These are phyloP conservation scores for Heliconius ethilla DNA, from an alignment of 2,888 invertebrate species.

Conservation along the genomic window DNA sequence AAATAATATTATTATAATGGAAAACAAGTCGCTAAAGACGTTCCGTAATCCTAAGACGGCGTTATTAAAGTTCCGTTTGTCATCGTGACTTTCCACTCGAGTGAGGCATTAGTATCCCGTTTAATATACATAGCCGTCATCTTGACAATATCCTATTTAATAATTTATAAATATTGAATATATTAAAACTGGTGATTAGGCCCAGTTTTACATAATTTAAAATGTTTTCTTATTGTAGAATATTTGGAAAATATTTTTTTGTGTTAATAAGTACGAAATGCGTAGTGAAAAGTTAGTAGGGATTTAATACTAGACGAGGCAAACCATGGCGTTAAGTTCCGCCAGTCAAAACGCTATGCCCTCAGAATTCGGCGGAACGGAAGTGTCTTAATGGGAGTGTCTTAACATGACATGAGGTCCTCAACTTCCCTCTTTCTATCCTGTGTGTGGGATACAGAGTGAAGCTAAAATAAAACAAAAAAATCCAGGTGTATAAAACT, in stretches of 20 bases:
- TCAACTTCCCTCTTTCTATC: too few species aligned
- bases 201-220: not conserved
- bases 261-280: too few species aligned
- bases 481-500: too few species aligned
- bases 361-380: not conserved
- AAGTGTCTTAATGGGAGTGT: not conserved
- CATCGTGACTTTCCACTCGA: slow-evolving; percentile 60
- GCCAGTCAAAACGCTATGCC: too few species aligned
- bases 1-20: slow-evolving; percentile 8
- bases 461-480: too few species aligned
- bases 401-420: too few species aligned
- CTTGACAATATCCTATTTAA: slow-evolving; percentile 6
- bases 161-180: slow-evolving; percentile 1
- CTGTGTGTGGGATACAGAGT: too few species aligned
- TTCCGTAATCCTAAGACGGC: slow-evolving; percentile 37
- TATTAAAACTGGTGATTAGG: not conserved
- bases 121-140: slow-evolving; percentile 47
- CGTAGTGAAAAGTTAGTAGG: too few species aligned
- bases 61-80: slow-evolving; percentile 38
- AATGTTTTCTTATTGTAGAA: not conserved
- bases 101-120: slow-evolving; percentile 55
- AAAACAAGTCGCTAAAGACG: slow-evolving; percentile 15
- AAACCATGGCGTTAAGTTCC: too few species aligned
- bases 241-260: not conserved
- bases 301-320: too few species aligned